Evolutionary conservation across 2,797 vertebrate genomes (phyloP), one percentile per base, ranked within the genome.

Genomic region (Halcyon smyrnensis): DNA sequence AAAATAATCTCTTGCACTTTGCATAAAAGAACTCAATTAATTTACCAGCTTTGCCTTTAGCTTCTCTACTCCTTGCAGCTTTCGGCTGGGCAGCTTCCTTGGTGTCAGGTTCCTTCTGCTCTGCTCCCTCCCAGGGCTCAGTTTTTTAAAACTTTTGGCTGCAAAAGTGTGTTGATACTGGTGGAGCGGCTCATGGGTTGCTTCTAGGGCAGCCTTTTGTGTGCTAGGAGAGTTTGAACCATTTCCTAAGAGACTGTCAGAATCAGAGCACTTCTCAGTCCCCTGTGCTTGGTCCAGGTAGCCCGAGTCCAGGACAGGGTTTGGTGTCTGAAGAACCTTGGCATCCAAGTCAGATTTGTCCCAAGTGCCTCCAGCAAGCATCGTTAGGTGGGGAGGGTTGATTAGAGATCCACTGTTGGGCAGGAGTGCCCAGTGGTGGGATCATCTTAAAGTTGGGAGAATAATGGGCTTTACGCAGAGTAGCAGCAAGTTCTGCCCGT

Each of bases 1-100:
- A 88, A 86, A 93, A 78, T 89, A 57, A 81, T 90, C 67, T 76
- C 53, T 79, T 25, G 50, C 82, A 37, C 80, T 94, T 95, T 56
- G 59, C 89, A 81, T 88, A 43, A 86, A 86, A 88, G 62, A 81
- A 32, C 91, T 76, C 59, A 77, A 41, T 89, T 95, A 90, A 89
- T 90, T 93, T 84, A 36, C 86, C 2, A 14, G 70, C 78, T 84
- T 95, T 10, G 75, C 92, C 93, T 90, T 89, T 63, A 89, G 87
- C 89, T 89, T 87, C 93, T 87, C 67, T 71, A 1, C 51, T 92
- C 63, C 71, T 80, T 27, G 78, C 87, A 91, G 71, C 82, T 91
- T 76, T 81, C 1, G 15, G 60, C 83, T 88, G 86, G 73, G 77
- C 85, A 93, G 80, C 70, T 87, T 81, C 84, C 76, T 67, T 0